phyloP scores from a whole-genome alignment of 2,113 vertebrate genomes.

The Cynocephalus volans region DNA sequence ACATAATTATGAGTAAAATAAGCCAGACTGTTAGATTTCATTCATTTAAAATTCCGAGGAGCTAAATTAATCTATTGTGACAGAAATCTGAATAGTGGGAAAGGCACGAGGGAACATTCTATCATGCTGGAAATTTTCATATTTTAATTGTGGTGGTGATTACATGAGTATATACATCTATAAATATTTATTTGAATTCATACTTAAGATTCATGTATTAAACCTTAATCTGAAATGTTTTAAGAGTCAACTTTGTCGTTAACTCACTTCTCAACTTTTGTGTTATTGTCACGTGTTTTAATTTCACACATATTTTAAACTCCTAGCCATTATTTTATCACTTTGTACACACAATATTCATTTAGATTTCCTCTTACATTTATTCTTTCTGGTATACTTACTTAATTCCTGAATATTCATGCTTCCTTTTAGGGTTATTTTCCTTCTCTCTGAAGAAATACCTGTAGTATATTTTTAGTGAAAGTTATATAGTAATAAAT shows the following conservation, averaged over 20 bases:
- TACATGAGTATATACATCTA: not conserved
- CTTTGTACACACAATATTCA: not conserved
- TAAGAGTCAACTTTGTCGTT: not conserved
- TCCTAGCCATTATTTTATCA: not conserved
- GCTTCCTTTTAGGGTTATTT: slow-evolving; percentile 13
- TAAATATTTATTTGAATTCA: not conserved
- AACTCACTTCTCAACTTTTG: not conserved
- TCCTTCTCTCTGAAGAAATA: not conserved
- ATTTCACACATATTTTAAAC: slow-evolving; percentile 24
- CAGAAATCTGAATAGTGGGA: not conserved
- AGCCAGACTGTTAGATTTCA: not conserved
- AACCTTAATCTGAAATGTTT: slow-evolving; percentile 33
- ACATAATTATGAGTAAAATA: not conserved
- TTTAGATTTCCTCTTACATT: not conserved
- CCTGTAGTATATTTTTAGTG: not conserved
- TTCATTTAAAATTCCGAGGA: not conserved
- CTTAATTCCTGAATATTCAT: not conserved
- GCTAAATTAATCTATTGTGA: not conserved
- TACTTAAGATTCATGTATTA: not conserved
- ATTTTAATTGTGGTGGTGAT: not conserved
- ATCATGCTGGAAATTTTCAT: not conserved
- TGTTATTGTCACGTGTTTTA: not conserved
- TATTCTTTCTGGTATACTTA: not conserved
- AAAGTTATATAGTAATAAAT: not conserved
- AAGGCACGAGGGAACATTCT: not conserved